A percentile compares a stretch with the other conserved stretches of the same genome.
phyloP scores from a whole-genome alignment of 1,140 invertebrate genomes.

The Drosophila sechellia region DNA sequence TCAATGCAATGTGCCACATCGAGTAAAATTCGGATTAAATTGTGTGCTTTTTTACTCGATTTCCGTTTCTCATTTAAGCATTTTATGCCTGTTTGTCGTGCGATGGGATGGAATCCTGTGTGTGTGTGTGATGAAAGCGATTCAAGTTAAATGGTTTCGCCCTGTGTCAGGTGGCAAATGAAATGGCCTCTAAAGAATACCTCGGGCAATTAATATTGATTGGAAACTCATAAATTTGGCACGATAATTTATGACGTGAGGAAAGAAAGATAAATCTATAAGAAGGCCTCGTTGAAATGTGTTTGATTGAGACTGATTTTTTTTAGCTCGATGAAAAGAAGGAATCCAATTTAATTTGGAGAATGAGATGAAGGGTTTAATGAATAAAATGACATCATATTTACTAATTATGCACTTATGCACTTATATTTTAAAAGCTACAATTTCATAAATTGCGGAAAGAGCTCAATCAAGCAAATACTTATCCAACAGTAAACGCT shows the following conservation, averaged over 20 bases:
- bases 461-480: neutral
- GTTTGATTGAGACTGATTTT: conserved; percentile 7
- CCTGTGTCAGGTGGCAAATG: conserved; percentile 43
- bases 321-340: no score
- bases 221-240: conserved; percentile 46
- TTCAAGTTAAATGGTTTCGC: conserved; percentile 46
- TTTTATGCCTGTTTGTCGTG: conserved; percentile 41
- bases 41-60: conserved; percentile 21
- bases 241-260: conserved; percentile 32
- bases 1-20: conserved; percentile 50
- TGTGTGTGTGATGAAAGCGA: conserved; percentile 37
- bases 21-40: conserved; percentile 59
- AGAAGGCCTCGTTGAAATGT: neutral
- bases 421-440: neutral
- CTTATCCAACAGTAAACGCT: conserved; percentile 6
- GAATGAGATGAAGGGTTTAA: neutral
- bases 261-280: conserved; percentile 29
- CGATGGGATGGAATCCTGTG: conserved; percentile 19
- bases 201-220: conserved; percentile 48
- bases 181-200: conserved; percentile 30
- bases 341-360: no score
- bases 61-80: conserved; percentile 16
- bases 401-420: no score
- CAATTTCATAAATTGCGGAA: no score
- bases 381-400: no score